Percentiles rank a stretch among this genome's conserved stretches.
These are phyloP conservation scores for Chelidonichthys spinosus DNA, from an alignment of 2,797 vertebrate species.

Conservation along the genomic window DNA sequence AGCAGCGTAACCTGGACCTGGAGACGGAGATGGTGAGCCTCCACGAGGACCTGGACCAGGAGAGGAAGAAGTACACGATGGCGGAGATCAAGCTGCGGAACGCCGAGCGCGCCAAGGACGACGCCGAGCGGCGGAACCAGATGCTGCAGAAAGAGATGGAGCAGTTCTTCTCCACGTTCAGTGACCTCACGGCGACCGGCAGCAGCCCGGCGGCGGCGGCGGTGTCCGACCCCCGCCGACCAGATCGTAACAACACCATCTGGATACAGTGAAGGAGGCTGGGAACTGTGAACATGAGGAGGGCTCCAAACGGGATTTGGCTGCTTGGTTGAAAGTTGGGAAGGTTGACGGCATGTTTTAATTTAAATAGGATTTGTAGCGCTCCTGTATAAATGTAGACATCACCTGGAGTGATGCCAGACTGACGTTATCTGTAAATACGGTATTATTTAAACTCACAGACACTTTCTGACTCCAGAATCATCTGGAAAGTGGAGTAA, in stretches of 20 bases:
- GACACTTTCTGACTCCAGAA: constrained; percentile 29
- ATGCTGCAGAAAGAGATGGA: constrained; percentile 99
- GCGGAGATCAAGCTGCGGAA: constrained; percentile 99
- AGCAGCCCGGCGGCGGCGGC: constrained; percentile 70
- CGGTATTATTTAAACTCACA: constrained; percentile 69
- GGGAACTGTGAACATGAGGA: constrained; percentile 12
- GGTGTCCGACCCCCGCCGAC: constrained; percentile 85
- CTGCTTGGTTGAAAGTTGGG: constrained; percentile 14
- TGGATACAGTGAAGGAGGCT: constrained; percentile 92
- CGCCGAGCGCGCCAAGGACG: constrained; percentile 95
- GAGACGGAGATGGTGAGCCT: constrained; percentile 93
- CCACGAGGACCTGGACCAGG: constrained; percentile 96
- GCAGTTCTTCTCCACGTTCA: constrained; percentile 98
- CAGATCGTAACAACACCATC: constrained; percentile 93
- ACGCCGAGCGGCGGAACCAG: constrained; percentile 95
- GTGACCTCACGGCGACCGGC: constrained; percentile 89
- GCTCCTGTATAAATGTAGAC: constrained; percentile 45
- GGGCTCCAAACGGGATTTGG: constrained; percentile 66
- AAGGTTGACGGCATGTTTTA: constrained; percentile 51
- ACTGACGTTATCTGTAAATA: constrained; percentile 66
- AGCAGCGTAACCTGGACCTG: constrained; percentile 93
- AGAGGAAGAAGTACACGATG: constrained; percentile 99
- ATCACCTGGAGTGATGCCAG: constrained; percentile 76
- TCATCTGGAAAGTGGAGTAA: constrained; percentile 9
- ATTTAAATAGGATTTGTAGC: constrained; percentile 33